Evolutionary conservation across 2,113 vertebrate species (phyloP).

Genomic region (Dasyprocta punctata): DNA sequence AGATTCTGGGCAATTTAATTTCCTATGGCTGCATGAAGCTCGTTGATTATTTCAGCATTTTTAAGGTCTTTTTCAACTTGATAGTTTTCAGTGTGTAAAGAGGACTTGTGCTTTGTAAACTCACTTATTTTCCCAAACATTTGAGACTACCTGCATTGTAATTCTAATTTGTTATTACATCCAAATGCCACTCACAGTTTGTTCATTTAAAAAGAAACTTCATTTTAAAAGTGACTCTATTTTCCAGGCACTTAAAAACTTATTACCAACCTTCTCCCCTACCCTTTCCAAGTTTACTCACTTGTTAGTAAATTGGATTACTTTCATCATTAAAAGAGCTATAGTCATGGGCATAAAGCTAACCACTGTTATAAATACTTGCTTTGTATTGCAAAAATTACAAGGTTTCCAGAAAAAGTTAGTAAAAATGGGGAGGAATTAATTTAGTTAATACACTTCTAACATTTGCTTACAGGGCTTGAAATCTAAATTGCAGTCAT

Average conservation of each 20-base stretch:
- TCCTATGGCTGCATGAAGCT: background rate
- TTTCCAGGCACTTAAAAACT: slow-evolving; percentile 60
- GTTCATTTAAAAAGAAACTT: slow-evolving; percentile 54
- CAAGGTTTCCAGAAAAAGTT: background rate
- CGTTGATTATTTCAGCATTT: background rate
- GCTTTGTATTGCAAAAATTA: slow-evolving; percentile 5
- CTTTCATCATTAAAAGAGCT: slow-evolving; percentile 56
- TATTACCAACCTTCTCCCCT: background rate
- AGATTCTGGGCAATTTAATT: background rate
- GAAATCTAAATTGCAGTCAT: background rate
- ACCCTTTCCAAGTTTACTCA: slow-evolving; percentile 26
- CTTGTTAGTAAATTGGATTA: slow-evolving; percentile 70
- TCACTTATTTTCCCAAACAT: background rate
- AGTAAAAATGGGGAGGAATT: background rate
- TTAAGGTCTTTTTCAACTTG: background rate
- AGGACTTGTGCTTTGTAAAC: background rate
- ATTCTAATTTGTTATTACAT: slow-evolving; percentile 49
- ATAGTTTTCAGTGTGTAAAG: background rate
- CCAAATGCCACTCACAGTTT: background rate
- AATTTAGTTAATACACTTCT: background rate
- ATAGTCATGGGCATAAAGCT: background rate
- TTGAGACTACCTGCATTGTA: background rate
- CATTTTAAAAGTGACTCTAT: slow-evolving; percentile 58
- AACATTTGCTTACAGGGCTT: background rate
- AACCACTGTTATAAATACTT: background rate